Conservation (phyloP, 2,113 vertebrate species). For the Malurus melanocephalus region DNA sequence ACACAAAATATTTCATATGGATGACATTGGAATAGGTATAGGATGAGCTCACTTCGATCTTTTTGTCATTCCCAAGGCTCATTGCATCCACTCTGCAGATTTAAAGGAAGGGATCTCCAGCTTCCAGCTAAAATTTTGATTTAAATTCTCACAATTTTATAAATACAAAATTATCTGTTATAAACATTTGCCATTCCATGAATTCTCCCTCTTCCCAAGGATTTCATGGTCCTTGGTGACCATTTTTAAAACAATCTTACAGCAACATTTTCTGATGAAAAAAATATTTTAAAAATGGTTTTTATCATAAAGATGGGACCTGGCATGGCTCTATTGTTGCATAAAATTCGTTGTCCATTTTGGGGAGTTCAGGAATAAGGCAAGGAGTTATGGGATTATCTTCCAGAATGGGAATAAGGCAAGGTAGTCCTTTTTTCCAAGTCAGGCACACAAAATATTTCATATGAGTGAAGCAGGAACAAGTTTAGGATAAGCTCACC, state of each 20-base stretch:
- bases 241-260: background rate
- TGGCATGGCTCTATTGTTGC: rapidly evolving
- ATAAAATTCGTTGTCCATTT: background rate
- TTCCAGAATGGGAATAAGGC: background rate
- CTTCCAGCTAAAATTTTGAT: background rate
- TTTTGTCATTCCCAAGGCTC: background rate
- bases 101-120: background rate
- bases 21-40: background rate
- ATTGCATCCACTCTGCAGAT: background rate
- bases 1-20: background rate
- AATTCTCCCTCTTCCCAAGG: background rate
- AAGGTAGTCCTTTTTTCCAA: background rate
- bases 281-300: background rate
- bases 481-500: background rate
- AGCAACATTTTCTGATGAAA: background rate
- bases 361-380: background rate
- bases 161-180: rapidly evolving
- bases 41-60: rapidly evolving
- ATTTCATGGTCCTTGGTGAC: background rate
- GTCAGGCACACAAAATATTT: background rate
- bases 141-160: background rate
- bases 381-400: background rate
- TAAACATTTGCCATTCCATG: background rate
- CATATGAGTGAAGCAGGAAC: background rate
- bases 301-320: background rate